Conservation (phyloP, 2,888 invertebrate genomes). For the Tubulanus polymorphus region DNA sequence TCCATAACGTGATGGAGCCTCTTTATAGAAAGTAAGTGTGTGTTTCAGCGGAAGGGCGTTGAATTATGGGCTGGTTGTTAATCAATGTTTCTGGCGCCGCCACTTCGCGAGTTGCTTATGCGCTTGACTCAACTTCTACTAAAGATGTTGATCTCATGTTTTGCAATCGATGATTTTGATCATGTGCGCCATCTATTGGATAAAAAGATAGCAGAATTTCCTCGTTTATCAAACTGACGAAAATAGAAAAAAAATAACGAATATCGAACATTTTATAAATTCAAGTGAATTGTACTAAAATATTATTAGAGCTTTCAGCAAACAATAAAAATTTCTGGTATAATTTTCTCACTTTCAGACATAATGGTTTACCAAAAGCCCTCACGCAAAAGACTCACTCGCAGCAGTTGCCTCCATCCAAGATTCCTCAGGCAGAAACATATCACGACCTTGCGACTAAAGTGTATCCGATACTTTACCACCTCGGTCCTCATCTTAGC, state of each 20-base stretch:
- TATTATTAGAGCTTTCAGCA: not conserved
- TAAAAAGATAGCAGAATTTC: too few species aligned
- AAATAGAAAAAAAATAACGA: not conserved
- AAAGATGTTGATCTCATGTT: too few species aligned
- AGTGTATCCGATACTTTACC: conserved; percentile 79
- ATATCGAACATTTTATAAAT: not conserved
- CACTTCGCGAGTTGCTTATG: too few species aligned
- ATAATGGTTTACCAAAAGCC: conserved; percentile 67
- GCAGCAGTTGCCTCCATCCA: not conserved
- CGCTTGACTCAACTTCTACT: too few species aligned
- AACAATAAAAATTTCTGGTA: conserved; percentile 7
- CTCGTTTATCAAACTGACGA: too few species aligned
- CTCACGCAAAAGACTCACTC: conserved; percentile 25
- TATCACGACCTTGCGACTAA: conserved; percentile 70
- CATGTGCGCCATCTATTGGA: too few species aligned
- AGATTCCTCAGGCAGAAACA: conserved; percentile 60
- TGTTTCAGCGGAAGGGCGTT: too few species aligned
- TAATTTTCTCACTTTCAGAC: conserved; percentile 56
- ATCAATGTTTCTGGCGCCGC: too few species aligned
- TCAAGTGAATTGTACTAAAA: not conserved
- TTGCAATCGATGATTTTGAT: too few species aligned
- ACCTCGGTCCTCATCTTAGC: conserved; percentile 83
- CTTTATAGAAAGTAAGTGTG: conserved; percentile 70
- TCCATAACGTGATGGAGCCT: conserved; percentile 81
- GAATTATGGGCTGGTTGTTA: too few species aligned